These are phyloP conservation scores for Drosophila sordidula DNA, from an alignment of 2,888 invertebrate species.

Conservation along the genomic window DNA sequence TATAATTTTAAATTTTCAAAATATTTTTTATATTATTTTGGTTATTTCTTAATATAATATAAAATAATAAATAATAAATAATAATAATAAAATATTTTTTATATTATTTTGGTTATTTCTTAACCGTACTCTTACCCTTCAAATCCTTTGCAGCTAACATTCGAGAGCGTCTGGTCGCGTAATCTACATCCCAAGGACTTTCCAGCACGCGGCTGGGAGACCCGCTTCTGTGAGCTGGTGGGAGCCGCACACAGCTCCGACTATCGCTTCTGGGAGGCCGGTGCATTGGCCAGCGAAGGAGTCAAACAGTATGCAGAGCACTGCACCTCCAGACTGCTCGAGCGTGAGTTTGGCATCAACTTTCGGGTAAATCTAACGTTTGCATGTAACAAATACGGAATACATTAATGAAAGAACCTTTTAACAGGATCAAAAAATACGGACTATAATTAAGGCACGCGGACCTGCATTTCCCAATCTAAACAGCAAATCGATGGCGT, in stretches of 20 bases:
- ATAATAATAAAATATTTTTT: too few relatives aligned
- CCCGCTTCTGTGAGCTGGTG: constrained; percentile 98
- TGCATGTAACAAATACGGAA: background rate
- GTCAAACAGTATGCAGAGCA: constrained; percentile 96
- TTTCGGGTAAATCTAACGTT: constrained; percentile 85
- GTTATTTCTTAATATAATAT: too few relatives aligned
- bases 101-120: too few relatives aligned
- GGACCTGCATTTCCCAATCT: constrained; percentile 95
- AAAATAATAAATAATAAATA: too few relatives aligned
- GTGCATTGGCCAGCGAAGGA: constrained; percentile 93
- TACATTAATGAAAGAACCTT: constrained; percentile 4
- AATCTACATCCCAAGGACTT: constrained; percentile 98
- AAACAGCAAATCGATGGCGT: constrained; percentile 92
- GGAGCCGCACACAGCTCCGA: constrained; percentile 95
- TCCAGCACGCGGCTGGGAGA: constrained; percentile 93
- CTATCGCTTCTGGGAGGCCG: constrained; percentile 97
- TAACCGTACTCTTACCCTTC: too few relatives aligned
- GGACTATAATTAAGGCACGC: constrained; percentile 97
- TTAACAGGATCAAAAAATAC: constrained; percentile 91
- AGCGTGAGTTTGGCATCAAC: constrained; percentile 94
- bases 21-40: too few relatives aligned
- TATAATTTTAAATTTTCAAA: too few relatives aligned
- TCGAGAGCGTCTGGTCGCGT: constrained; percentile 97
- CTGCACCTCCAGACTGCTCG: constrained; percentile 94
- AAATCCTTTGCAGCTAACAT: constrained; percentile 89